Percentiles rank a stretch among this genome's conserved stretches.
Evolutionary conservation across 1,140 invertebrate species (phyloP).

Genomic region (Arctopsyche grandis): DNA sequence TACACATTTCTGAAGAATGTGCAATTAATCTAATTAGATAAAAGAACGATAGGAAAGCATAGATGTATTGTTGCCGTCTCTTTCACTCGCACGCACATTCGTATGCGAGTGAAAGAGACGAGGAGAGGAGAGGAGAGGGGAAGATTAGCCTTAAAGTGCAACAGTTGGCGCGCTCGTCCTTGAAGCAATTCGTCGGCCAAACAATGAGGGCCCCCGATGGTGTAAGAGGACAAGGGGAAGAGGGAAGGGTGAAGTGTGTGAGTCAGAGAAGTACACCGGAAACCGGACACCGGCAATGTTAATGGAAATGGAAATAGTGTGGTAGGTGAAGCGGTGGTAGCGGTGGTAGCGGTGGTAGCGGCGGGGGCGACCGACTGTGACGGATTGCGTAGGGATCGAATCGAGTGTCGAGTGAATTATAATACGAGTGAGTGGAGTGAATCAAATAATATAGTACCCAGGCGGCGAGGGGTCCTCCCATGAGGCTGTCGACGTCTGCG

Average conservation of each 20-base stretch:
- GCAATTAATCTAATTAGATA: neutral
- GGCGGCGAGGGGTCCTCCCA: constrained; percentile 7
- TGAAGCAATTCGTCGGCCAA: too few relatives aligned
- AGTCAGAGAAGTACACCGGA: neutral
- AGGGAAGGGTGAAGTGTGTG: neutral
- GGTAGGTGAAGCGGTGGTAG: too few relatives aligned
- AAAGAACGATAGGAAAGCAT: too few relatives aligned
- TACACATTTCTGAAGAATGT: neutral
- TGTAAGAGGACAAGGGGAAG: neutral
- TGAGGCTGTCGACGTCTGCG: neutral
- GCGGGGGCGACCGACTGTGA: constrained; percentile 13
- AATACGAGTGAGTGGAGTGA: neutral
- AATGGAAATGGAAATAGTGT: too few relatives aligned
- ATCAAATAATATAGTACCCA: constrained; percentile 2
- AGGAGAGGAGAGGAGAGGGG: too few relatives aligned
- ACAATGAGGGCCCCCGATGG: neutral
- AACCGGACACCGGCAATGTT: neutral
- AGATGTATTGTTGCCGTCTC: too few relatives aligned
- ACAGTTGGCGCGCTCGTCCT: too few relatives aligned
- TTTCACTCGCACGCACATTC: neutral
- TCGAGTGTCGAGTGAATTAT: neutral
- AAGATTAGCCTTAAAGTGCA: neutral
- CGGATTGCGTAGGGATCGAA: neutral
- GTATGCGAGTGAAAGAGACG: neutral
- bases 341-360: too few relatives aligned